These are phyloP conservation scores for Carpatolechia fugitivella DNA, from an alignment of 2,888 invertebrate species.

Conservation along the genomic window DNA sequence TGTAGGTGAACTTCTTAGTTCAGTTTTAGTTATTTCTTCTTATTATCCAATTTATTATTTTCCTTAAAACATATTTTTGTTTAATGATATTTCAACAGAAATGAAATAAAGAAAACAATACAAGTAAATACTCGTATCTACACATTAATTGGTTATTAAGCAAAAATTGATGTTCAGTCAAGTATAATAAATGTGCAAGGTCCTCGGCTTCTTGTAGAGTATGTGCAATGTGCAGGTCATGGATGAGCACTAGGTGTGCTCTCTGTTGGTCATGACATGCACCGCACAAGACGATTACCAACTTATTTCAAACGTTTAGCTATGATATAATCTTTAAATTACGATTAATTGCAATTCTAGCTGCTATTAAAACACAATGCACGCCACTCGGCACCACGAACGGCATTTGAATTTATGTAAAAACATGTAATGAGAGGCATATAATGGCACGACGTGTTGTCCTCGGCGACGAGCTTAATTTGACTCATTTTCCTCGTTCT, in stretches of 20 bases:
- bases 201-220: constrained; percentile 19
- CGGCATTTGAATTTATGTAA: constrained; percentile 26
- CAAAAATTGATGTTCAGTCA: constrained; percentile 32
- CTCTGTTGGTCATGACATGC: constrained; percentile 45
- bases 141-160: too few relatives aligned
- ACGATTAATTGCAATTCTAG: constrained; percentile 30
- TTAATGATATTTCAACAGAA: too few relatives aligned
- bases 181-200: constrained; percentile 49
- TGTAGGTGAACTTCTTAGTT: too few relatives aligned
- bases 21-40: too few relatives aligned
- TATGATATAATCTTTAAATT: constrained; percentile 45
- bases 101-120: too few relatives aligned
- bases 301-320: constrained; percentile 14
- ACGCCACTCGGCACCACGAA: constrained; percentile 20
- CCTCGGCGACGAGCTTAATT: constrained; percentile 46
- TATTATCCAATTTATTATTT: too few relatives aligned
- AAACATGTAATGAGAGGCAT: constrained; percentile 21
- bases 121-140: too few relatives aligned
- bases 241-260: constrained; percentile 34
- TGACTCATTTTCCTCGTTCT: constrained; percentile 34
- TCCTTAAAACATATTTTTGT: too few relatives aligned
- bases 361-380: constrained; percentile 26
- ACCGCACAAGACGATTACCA: constrained; percentile 26
- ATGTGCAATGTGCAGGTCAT: constrained; percentile 45
- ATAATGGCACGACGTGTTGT: constrained; percentile 32